These are phyloP conservation scores for Mallateleia sp. DNA, from an alignment of 2,888 invertebrate species.

Conservation along the genomic window DNA sequence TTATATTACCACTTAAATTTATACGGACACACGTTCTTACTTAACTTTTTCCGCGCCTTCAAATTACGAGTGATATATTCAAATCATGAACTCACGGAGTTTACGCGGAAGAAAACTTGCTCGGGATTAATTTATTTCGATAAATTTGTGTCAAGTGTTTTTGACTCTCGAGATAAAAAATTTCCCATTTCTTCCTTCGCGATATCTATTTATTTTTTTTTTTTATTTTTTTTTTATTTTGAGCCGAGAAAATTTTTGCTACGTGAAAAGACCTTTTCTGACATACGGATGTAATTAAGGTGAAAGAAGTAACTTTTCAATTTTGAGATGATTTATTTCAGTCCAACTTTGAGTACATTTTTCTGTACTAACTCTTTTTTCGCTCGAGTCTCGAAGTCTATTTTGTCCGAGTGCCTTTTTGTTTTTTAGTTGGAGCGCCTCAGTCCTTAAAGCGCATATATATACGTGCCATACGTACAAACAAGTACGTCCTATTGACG, in stretches of 20 bases:
- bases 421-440: constrained; percentile 27
- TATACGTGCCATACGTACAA: constrained; percentile 56
- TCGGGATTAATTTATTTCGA: constrained; percentile 31
- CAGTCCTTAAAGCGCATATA: constrained; percentile 38
- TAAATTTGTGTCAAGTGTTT: constrained; percentile 37
- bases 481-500: constrained; percentile 61
- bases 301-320: constrained; percentile 40
- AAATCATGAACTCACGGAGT: constrained; percentile 18
- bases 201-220: not conserved
- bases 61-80: constrained; percentile 48
- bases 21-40: constrained; percentile 23
- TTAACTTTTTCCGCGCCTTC: constrained; percentile 21
- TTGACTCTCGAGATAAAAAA: not conserved
- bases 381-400: constrained; percentile 16
- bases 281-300: constrained; percentile 13
- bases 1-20: constrained; percentile 30
- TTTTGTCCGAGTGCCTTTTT: constrained; percentile 43
- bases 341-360: constrained; percentile 26
- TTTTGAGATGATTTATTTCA: constrained; percentile 35
- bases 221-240: not conserved
- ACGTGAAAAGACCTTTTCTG: not conserved
- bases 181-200: not conserved
- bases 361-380: constrained; percentile 23
- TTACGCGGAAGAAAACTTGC: not conserved
- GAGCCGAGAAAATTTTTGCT: not conserved